Evolutionary conservation across 2,113 vertebrate genomes (phyloP).

Genomic region (Plecotus auritus): DNA sequence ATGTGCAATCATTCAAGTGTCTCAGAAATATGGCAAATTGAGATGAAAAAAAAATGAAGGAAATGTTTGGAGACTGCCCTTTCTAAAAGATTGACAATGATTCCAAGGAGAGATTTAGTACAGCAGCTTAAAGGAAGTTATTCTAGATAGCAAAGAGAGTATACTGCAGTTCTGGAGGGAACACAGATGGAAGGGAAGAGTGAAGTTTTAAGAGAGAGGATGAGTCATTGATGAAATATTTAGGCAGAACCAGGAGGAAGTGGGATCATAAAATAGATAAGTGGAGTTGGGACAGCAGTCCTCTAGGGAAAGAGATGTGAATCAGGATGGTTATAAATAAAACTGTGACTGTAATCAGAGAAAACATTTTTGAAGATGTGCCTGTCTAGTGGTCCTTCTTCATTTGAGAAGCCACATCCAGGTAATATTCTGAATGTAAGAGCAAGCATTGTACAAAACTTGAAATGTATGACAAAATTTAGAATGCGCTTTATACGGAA

Average conservation of each 20-base stretch:
- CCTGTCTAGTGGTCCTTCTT: not conserved
- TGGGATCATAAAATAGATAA: not conserved
- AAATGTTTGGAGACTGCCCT: not conserved
- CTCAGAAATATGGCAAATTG: not conserved
- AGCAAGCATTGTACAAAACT: not conserved
- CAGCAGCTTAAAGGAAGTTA: not conserved
- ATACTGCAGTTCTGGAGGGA: not conserved
- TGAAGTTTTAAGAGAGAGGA: not conserved
- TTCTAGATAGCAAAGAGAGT: not conserved
- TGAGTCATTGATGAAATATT: not conserved
- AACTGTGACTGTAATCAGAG: not conserved
- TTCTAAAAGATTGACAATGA: not conserved
- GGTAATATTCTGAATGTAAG: not conserved
- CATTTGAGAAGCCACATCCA: not conserved
- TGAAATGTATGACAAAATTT: not conserved
- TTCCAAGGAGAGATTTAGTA: not conserved
- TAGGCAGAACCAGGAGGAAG: not conserved
- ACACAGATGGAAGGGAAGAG: not conserved
- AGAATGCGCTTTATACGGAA: not conserved
- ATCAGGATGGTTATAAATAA: not conserved
- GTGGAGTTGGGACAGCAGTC: not conserved
- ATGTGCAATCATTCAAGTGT: not conserved
- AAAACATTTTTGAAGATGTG: not conserved
- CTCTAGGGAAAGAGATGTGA: not conserved
- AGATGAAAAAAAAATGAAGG: not conserved